Percentiles rank a stretch among this genome's conserved stretches.
Evolutionary conservation across 2,113 vertebrate species (phyloP).

Genomic region (Hypocryptadius cinnamomeus): DNA sequence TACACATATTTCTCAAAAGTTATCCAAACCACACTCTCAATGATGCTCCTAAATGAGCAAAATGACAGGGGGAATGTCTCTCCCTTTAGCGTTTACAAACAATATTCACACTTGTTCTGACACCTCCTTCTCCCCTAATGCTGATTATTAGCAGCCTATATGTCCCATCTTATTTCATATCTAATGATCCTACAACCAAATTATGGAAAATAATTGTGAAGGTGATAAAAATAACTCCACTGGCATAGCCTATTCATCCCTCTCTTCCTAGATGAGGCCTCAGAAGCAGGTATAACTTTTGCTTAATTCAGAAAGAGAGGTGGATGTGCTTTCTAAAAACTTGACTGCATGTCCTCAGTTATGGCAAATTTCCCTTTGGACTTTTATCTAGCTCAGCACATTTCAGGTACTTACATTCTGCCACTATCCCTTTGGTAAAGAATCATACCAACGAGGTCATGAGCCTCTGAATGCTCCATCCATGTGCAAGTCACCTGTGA

Average conservation of each 20-base stretch:
- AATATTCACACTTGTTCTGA: not conserved
- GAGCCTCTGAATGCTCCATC: constrained; percentile 24
- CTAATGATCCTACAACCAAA: not conserved
- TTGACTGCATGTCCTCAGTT: not conserved
- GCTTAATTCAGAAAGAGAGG: not conserved
- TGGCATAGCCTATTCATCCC: not conserved
- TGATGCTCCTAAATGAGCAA: not conserved
- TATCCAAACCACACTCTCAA: not conserved
- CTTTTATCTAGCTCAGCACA: not conserved
- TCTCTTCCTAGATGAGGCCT: not conserved
- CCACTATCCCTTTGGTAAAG: constrained; percentile 16
- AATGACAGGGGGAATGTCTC: not conserved
- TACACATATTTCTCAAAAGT: not conserved
- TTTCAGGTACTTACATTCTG: constrained; percentile 31
- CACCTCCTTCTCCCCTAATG: not conserved
- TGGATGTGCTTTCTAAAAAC: not conserved
- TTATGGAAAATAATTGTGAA: not conserved
- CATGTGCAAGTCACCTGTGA: constrained; percentile 67
- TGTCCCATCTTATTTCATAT: not conserved
- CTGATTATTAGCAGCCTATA: not conserved
- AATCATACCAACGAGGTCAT: constrained; percentile 36
- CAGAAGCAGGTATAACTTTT: not conserved
- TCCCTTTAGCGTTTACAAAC: not conserved
- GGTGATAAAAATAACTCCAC: not conserved
- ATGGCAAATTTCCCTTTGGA: not conserved